Evolutionary conservation across 2,888 invertebrate genomes (phyloP).

Genomic region (Unio delphinus): DNA sequence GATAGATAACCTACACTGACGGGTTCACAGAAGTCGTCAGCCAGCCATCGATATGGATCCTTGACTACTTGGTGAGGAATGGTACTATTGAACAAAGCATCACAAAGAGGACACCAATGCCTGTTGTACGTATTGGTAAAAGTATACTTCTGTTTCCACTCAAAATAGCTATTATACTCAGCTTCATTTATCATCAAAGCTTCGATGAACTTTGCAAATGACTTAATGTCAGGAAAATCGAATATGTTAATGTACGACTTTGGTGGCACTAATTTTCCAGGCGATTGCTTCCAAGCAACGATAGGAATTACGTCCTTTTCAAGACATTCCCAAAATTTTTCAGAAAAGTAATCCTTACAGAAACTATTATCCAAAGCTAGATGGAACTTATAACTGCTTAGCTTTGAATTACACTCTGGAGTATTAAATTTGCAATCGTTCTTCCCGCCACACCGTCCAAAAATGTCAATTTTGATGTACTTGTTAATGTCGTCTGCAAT

Average conservation of each 20-base stretch:
- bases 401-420: constrained; percentile 1
- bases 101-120: constrained; percentile 7
- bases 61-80: constrained; percentile 1
- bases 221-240: constrained; percentile 4
- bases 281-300: constrained; percentile 5
- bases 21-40: constrained; percentile 1
- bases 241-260: constrained; percentile 5
- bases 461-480: constrained; percentile 4
- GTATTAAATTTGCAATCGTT: constrained; percentile 3
- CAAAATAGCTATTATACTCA: constrained; percentile 2
- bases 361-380: constrained; percentile 5
- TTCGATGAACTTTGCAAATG: not conserved
- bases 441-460: not conserved
- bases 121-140: not conserved
- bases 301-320: constrained; percentile 5
- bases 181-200: not conserved
- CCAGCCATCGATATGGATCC: constrained; percentile 4
- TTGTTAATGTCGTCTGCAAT: constrained; percentile 1
- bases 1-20: constrained; percentile 2
- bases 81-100: not conserved
- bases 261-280: constrained; percentile 3
- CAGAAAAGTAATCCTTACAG: constrained; percentile 6
- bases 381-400: constrained; percentile 3
- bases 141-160: not conserved
- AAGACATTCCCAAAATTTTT: constrained; percentile 6